Conservation (phyloP, 2,797 vertebrate species). For the Adrianichthys oophorus region DNA sequence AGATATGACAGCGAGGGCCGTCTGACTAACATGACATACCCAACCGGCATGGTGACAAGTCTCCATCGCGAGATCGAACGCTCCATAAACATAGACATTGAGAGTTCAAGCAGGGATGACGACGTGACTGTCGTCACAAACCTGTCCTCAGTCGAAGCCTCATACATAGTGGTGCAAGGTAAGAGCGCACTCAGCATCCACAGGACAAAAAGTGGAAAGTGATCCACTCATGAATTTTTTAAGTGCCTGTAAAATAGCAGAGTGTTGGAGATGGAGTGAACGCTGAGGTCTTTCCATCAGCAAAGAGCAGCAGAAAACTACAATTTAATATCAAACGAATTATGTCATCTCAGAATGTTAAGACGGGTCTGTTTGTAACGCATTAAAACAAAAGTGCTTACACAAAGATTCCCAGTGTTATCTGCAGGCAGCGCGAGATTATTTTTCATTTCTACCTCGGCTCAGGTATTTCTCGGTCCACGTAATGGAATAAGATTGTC, state of each 20-base stretch:
- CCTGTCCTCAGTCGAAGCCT: slow-evolving; percentile 96
- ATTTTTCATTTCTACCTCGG: slow-evolving; percentile 38
- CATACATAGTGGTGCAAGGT: slow-evolving; percentile 99
- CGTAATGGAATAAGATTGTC: slow-evolving; percentile 58
- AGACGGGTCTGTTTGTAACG: slow-evolving; percentile 3
- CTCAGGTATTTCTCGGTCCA: slow-evolving; percentile 23
- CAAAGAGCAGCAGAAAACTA: background rate
- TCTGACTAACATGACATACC: slow-evolving; percentile 96
- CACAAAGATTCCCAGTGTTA: slow-evolving; percentile 28
- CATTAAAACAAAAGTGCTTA: background rate
- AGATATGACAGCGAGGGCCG: slow-evolving; percentile 99
- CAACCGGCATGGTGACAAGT: slow-evolving; percentile 97
- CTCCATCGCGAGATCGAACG: slow-evolving; percentile 98
- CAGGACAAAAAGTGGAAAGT: slow-evolving; percentile 9
- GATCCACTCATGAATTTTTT: slow-evolving; percentile 35
- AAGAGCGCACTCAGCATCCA: slow-evolving; percentile 23
- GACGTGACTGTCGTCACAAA: slow-evolving; percentile 99
- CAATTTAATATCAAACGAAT: slow-evolving; percentile 4
- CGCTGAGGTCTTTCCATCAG: background rate
- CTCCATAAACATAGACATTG: slow-evolving; percentile 98
- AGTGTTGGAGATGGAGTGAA: background rate
- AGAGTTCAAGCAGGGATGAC: slow-evolving; percentile 97
- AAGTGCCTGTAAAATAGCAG: slow-evolving; percentile 15
- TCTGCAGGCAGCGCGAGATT: slow-evolving; percentile 52
- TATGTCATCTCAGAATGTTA: slow-evolving; percentile 3